These are phyloP conservation scores for Teinopalpus imperialis DNA, from an alignment of 2,888 invertebrate genomes.

Conservation along the genomic window DNA sequence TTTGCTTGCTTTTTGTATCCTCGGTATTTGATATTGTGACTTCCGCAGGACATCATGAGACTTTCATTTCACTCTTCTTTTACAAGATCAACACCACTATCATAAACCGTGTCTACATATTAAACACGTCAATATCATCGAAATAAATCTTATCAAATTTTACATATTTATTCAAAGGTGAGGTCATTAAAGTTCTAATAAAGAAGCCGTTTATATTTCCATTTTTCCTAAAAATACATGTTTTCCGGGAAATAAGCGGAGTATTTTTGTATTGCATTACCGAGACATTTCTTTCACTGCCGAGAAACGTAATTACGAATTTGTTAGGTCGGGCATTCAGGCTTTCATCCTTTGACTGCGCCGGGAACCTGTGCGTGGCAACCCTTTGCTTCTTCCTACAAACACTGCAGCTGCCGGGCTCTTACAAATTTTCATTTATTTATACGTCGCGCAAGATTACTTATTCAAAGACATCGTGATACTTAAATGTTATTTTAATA, in stretches of 20 bases:
- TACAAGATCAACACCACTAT: too few relatives aligned
- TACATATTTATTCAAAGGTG: too few relatives aligned
- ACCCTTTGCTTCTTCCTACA: constrained; percentile 10
- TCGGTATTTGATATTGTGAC: too few relatives aligned
- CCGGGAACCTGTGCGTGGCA: constrained; percentile 8
- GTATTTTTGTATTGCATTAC: constrained; percentile 20
- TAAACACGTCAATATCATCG: too few relatives aligned
- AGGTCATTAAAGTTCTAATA: background rate
- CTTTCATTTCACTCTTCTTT: too few relatives aligned
- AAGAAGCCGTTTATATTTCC: background rate
- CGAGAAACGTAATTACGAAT: constrained; percentile 24
- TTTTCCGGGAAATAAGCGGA: constrained; percentile 1
- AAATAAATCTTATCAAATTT: too few relatives aligned
- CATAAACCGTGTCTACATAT: too few relatives aligned
- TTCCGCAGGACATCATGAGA: too few relatives aligned
- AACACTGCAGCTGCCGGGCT: constrained; percentile 7
- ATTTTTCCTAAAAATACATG: constrained; percentile 8
- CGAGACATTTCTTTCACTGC: constrained; percentile 16
- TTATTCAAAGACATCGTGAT: too few relatives aligned
- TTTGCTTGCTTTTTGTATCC: too few relatives aligned
- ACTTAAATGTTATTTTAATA: too few relatives aligned
- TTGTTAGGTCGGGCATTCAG: constrained; percentile 17
- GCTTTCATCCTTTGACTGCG: constrained; percentile 23
- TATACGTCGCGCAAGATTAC: constrained; percentile 1
- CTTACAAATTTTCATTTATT: constrained; percentile 13